Percentiles rank a stretch among this genome's conserved stretches.
Evolutionary conservation across 1,140 invertebrate species (phyloP).

Genomic region (Zaprionus tsacasi): DNA sequence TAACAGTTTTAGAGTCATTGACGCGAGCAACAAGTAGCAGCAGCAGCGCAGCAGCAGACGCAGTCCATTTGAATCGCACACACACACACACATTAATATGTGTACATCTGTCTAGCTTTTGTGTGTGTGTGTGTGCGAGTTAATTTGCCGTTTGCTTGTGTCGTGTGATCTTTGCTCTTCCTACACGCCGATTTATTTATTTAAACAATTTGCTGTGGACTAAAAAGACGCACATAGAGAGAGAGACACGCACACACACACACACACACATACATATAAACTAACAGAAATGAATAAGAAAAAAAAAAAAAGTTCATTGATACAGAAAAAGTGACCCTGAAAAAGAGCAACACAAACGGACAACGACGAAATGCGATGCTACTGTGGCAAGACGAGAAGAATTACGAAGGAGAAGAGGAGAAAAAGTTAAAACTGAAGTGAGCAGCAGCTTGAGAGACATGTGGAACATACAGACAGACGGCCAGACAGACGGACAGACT

Average conservation of each 20-base stretch:
- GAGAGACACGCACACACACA: constrained; percentile 19
- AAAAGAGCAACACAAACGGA: constrained; percentile 49
- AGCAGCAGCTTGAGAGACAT: constrained; percentile 20
- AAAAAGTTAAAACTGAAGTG: background rate
- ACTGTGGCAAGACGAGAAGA: constrained; percentile 25
- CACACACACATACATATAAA: constrained; percentile 3
- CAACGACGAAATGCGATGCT: background rate
- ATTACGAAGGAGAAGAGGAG: constrained; percentile 11
- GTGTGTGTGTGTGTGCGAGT: constrained; percentile 28
- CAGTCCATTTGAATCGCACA: too few species aligned
- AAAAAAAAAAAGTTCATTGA: constrained; percentile 63
- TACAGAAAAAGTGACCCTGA: constrained; percentile 60
- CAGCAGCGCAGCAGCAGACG: constrained; percentile 3
- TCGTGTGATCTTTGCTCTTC: constrained; percentile 50
- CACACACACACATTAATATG: background rate
- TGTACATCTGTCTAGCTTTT: background rate
- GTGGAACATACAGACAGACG: constrained; percentile 1
- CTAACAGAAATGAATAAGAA: constrained; percentile 28
- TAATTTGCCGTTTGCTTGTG: constrained; percentile 46
- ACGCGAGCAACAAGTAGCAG: background rate
- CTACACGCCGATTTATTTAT: constrained; percentile 70
- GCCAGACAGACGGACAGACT: constrained; percentile 8
- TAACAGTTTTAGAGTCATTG: constrained; percentile 28
- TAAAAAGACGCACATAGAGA: constrained; percentile 51
- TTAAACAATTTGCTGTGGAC: constrained; percentile 73